phyloP scores from a whole-genome alignment of 2,113 vertebrate genomes.

The Ameiurus melas region DNA sequence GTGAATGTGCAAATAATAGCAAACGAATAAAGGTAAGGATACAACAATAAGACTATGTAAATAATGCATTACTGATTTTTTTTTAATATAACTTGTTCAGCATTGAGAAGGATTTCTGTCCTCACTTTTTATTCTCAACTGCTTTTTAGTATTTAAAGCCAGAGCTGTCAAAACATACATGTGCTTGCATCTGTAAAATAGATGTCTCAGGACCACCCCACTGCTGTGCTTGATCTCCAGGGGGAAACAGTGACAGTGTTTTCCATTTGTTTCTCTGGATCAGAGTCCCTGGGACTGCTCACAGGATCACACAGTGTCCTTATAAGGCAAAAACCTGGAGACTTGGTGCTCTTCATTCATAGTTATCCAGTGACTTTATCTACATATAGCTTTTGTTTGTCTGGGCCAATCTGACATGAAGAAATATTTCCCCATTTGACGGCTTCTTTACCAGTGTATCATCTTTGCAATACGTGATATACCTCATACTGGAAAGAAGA shows the following conservation, averaged over 20 bases:
- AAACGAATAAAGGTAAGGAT: not conserved
- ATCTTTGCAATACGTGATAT: not conserved
- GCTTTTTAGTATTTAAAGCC: constrained; percentile 16
- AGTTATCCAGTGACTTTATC: constrained; percentile 63
- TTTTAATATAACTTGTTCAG: not conserved
- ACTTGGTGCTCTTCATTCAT: constrained; percentile 49
- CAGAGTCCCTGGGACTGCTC: constrained; percentile 64
- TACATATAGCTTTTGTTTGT: constrained; percentile 59
- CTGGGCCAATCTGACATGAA: constrained; percentile 54
- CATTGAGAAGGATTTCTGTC: not conserved
- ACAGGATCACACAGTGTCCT: constrained; percentile 65
- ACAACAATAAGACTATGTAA: not conserved
- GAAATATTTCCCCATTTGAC: constrained; percentile 59
- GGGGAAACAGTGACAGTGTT: constrained; percentile 61
- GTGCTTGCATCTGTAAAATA: constrained; percentile 29
- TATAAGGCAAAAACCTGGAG: constrained; percentile 69
- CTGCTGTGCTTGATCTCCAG: not conserved
- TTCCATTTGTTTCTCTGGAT: constrained; percentile 71
- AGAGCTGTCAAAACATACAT: constrained; percentile 45
- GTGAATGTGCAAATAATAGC: not conserved
- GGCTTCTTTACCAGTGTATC: not conserved
- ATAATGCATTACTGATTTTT: not conserved
- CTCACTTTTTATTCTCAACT: not conserved
- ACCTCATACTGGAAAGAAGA: not conserved
- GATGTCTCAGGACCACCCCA: constrained; percentile 38